These are phyloP conservation scores for Augiades crinisus DNA, from an alignment of 2,888 invertebrate species.

Conservation along the genomic window DNA sequence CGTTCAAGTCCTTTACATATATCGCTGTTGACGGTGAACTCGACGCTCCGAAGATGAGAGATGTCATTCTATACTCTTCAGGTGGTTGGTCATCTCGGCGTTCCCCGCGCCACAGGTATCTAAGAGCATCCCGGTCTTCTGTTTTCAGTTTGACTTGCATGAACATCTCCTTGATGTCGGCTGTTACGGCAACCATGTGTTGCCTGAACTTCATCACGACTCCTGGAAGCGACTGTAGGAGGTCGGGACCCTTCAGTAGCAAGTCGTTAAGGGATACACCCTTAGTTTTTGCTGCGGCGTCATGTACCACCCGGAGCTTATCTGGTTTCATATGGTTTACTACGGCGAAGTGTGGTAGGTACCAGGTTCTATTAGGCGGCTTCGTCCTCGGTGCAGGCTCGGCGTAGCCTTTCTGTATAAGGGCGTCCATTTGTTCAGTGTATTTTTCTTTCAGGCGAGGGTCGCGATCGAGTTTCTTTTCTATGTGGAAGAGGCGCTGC, in stretches of 20 bases:
- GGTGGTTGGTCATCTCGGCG: slow-evolving; percentile 11
- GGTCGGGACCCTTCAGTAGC: slow-evolving; percentile 31
- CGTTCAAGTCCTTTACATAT: neutral
- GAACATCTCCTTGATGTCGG: slow-evolving; percentile 36
- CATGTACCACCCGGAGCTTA: slow-evolving; percentile 29
- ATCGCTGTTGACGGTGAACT: neutral
- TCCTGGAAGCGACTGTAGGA: slow-evolving; percentile 32
- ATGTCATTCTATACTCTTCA: slow-evolving; percentile 30
- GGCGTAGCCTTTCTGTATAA: slow-evolving; percentile 12
- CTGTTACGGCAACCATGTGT: slow-evolving; percentile 28
- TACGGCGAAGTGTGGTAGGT: slow-evolving; percentile 32
- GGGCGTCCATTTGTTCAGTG: neutral
- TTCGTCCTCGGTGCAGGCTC: slow-evolving; percentile 9
- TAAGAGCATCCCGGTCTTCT: slow-evolving; percentile 27
- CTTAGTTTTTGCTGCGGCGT: slow-evolving; percentile 27
- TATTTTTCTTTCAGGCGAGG: neutral
- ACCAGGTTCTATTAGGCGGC: slow-evolving; percentile 11
- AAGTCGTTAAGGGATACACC: slow-evolving; percentile 28
- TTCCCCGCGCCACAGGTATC: slow-evolving; percentile 23
- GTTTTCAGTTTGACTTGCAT: slow-evolving; percentile 26
- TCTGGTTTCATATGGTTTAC: slow-evolving; percentile 28
- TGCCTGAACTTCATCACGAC: slow-evolving; percentile 32
- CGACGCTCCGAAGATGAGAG: slow-evolving; percentile 30
- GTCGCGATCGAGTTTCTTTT: neutral
- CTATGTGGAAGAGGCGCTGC: neutral